Percentiles rank a stretch among this genome's conserved stretches.
These are phyloP conservation scores for Zaprionus inermis DNA, from an alignment of 1,140 invertebrate genomes.

Conservation along the genomic window DNA sequence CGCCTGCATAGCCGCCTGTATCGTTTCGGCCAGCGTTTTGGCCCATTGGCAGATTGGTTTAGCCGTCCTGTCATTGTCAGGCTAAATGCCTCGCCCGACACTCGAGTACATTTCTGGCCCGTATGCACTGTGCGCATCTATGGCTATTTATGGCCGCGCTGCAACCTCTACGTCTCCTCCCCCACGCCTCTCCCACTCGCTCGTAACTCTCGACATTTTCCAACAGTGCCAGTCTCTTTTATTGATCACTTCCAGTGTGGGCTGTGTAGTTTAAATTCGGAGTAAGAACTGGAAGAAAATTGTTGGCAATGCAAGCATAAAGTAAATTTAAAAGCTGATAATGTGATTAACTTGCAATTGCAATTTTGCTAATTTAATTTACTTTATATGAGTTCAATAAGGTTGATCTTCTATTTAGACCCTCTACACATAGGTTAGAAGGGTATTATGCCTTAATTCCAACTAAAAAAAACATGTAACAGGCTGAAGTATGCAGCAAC, in stretches of 20 bases:
- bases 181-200: not conserved
- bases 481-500: too few relatives aligned
- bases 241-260: constrained; percentile 17
- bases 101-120: constrained; percentile 70
- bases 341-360: too few relatives aligned
- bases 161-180: not conserved
- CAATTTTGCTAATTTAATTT: too few relatives aligned
- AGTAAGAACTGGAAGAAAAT: not conserved
- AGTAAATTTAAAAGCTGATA: too few relatives aligned
- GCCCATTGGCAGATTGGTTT: constrained; percentile 39
- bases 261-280: not conserved
- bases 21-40: constrained; percentile 8
- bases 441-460: too few relatives aligned
- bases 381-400: too few relatives aligned
- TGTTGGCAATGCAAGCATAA: not conserved
- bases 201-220: constrained; percentile 12
- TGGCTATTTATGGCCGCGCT: constrained; percentile 62
- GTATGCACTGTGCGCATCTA: constrained; percentile 30
- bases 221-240: constrained; percentile 10
- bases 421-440: too few relatives aligned
- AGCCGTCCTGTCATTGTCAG: constrained; percentile 69
- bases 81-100: constrained; percentile 63
- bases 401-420: too few relatives aligned
- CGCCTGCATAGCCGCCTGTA: too few relatives aligned
- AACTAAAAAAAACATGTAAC: too few relatives aligned